A percentile compares a stretch with the other conserved stretches of the same genome.
Conservation (phyloP, 1,140 invertebrate species). For the Chironomus striatipennis region DNA sequence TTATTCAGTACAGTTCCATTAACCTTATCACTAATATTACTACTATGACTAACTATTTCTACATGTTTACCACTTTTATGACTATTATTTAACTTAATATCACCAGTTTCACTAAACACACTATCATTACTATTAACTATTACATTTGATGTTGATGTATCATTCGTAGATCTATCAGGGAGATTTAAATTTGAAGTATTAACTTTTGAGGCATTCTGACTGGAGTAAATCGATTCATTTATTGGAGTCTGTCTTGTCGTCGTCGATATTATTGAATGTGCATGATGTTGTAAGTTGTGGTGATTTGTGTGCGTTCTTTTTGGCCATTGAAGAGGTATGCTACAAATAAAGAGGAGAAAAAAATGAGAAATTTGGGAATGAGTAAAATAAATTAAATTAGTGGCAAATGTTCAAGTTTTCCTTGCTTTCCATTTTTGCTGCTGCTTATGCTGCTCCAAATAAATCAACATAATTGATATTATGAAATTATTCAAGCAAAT, state of each 20-base stretch:
- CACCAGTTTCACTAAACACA: constrained; percentile 18
- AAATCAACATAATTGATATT: too few relatives aligned
- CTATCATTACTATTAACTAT: background rate
- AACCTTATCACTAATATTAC: background rate
- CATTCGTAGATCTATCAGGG: background rate
- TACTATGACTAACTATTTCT: constrained; percentile 16
- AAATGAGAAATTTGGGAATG: background rate
- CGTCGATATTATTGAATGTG: background rate
- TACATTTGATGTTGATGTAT: background rate
- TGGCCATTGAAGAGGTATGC: constrained; percentile 18
- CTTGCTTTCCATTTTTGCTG: too few relatives aligned
- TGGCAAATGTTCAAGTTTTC: too few relatives aligned
- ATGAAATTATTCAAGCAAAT: too few relatives aligned
- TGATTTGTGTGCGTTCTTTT: constrained; percentile 16
- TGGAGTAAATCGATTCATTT: background rate
- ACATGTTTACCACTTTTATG: constrained; percentile 5
- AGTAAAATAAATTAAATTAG: background rate
- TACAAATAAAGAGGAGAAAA: background rate
- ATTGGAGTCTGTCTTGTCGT: constrained; percentile 1
- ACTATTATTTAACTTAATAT: constrained; percentile 18
- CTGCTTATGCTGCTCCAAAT: too few relatives aligned
- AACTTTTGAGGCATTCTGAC: background rate
- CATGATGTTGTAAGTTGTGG: background rate
- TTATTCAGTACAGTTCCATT: background rate
- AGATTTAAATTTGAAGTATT: background rate